Conservation (phyloP, 2,797 vertebrate genomes). For the Xenops minutus region DNA sequence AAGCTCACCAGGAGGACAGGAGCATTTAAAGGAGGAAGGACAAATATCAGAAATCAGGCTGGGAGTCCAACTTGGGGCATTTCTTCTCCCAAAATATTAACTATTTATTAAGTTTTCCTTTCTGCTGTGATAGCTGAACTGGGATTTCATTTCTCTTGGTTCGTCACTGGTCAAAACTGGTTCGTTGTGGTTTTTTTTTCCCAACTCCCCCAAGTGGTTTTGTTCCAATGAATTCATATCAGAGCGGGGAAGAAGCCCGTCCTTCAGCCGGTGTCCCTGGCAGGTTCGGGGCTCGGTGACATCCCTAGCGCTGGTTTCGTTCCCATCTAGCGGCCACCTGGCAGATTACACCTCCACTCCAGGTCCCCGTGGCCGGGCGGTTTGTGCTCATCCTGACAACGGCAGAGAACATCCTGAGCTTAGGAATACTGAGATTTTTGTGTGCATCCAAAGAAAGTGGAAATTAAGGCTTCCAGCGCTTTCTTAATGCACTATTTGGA, state of each 20-base stretch:
- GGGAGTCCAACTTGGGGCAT: neutral
- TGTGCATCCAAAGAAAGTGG: neutral
- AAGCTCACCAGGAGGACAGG: neutral
- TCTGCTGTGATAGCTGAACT: neutral
- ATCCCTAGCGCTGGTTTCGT: neutral
- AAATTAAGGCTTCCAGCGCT: neutral
- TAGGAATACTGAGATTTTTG: fast-evolving
- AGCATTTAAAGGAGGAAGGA: neutral
- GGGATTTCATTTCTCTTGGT: neutral
- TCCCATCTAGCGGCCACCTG: slow-evolving; percentile 13
- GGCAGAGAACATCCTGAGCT: neutral
- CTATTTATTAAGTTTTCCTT: neutral
- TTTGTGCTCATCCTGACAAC: neutral
- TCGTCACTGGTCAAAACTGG: neutral
- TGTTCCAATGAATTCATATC: neutral
- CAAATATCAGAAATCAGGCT: neutral
- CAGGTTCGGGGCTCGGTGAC: fast-evolving
- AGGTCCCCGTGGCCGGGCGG: fast-evolving
- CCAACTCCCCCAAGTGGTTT: neutral
- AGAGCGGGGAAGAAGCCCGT: fast-evolving
- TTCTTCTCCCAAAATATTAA: neutral
- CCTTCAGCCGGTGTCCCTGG: neutral
- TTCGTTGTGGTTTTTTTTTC: neutral
- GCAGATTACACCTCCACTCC: neutral
- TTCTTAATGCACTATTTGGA: neutral